These are phyloP conservation scores for Nipponia nippon DNA, from an alignment of 2,113 vertebrate genomes.

Conservation along the genomic window DNA sequence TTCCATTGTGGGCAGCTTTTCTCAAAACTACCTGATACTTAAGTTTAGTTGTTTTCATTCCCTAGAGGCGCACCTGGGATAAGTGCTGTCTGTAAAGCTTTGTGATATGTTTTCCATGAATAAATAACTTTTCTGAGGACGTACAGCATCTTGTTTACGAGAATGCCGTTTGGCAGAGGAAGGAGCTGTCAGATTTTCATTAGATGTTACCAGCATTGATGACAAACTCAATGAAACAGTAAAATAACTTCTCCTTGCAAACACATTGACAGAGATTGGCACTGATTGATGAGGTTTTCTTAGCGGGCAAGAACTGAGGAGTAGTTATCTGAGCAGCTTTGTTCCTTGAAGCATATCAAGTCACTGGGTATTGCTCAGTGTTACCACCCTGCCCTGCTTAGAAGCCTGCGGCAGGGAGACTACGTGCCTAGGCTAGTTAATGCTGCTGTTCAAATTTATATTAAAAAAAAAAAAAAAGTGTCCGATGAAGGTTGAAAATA, in stretches of 20 bases:
- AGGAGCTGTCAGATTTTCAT: background rate
- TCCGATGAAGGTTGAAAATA: background rate
- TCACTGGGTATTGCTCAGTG: background rate
- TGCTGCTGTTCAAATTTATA: background rate
- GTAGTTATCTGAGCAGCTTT: conserved; percentile 9
- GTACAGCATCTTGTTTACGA: background rate
- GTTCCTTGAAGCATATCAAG: background rate
- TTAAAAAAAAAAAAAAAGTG: background rate
- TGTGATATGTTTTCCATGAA: background rate
- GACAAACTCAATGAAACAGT: background rate
- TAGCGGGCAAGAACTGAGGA: background rate
- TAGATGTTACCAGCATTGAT: background rate
- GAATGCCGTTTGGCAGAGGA: background rate
- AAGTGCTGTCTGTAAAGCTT: background rate
- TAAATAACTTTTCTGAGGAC: background rate
- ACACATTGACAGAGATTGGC: background rate
- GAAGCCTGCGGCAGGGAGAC: background rate
- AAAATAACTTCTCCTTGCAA: background rate
- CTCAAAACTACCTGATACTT: background rate
- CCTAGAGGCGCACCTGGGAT: background rate
- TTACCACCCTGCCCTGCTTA: background rate
- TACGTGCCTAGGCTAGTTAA: background rate
- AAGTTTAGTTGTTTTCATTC: background rate
- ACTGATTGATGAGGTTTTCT: background rate
- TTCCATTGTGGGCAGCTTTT: background rate